Evolutionary conservation across 2,888 invertebrate species (phyloP).

Genomic region (Limnephilus auricula): DNA sequence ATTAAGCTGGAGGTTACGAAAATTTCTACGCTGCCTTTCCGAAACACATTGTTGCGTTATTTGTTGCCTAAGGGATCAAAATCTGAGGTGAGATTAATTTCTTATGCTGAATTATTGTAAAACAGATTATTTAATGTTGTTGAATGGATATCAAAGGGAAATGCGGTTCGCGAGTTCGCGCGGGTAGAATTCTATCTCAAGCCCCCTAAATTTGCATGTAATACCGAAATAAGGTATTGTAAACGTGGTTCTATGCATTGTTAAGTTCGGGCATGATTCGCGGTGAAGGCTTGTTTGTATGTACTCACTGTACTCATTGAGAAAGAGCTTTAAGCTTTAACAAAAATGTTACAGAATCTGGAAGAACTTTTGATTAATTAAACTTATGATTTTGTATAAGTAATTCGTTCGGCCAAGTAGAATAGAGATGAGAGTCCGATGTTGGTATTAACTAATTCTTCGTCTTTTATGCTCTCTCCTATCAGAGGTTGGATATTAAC

Average conservation of each 20-base stretch:
- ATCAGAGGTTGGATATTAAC: too few species aligned
- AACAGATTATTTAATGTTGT: not conserved
- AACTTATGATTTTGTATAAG: not conserved
- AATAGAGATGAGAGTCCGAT: not conserved
- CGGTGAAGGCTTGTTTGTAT: not conserved
- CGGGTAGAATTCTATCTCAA: not conserved
- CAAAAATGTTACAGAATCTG: not conserved
- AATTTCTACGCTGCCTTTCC: not conserved
- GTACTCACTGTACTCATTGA: not conserved
- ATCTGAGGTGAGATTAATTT: not conserved
- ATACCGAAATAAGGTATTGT: not conserved
- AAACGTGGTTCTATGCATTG: not conserved
- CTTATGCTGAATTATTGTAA: not conserved
- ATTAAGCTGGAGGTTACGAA: not conserved
- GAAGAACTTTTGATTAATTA: too few species aligned
- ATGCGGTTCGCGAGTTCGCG: not conserved
- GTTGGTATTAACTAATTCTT: too few species aligned
- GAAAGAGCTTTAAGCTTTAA: not conserved
- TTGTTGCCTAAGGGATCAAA: not conserved
- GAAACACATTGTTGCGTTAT: not conserved
- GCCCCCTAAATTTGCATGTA: not conserved
- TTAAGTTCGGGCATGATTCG: not conserved
- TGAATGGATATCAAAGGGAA: not conserved
- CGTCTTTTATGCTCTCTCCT: too few species aligned
- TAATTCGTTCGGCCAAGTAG: not conserved